phyloP scores from a whole-genome alignment of 2,888 invertebrate species.

The Cerceris rybyensis region DNA sequence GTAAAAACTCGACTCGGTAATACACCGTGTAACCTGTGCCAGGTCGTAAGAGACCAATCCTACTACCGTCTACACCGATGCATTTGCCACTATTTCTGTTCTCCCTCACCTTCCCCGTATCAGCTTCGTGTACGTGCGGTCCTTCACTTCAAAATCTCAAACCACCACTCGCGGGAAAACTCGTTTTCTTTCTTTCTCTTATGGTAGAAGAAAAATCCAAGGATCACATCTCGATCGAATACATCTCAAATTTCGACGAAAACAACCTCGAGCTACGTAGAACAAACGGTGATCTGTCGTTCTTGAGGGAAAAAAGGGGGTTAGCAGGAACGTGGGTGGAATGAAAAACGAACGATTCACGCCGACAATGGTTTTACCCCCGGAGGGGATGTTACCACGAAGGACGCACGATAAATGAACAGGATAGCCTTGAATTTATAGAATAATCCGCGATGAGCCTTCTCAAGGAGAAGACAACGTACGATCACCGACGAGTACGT shows the following conservation, averaged over 20 bases:
- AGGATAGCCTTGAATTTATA: neutral
- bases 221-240: conserved; percentile 50
- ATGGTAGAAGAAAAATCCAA: neutral
- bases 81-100: conserved; percentile 49
- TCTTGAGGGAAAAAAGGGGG: too few species aligned
- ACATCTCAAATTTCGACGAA: neutral
- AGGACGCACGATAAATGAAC: too few species aligned
- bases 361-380: too few species aligned
- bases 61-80: conserved; percentile 54
- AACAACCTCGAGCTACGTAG: conserved; percentile 1
- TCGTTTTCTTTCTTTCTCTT: neutral
- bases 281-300: neutral
- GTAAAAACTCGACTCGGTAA: conserved; percentile 16
- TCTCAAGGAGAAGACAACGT: neutral
- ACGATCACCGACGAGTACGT: conserved; percentile 22
- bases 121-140: neutral
- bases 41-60: conserved; percentile 57
- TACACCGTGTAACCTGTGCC: conserved; percentile 15
- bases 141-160: conserved; percentile 3
- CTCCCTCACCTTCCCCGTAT: conserved; percentile 5
- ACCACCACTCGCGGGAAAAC: conserved; percentile 18
- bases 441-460: neutral
- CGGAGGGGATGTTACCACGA: too few species aligned
- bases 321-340: too few species aligned
- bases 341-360: too few species aligned